Evolutionary conservation across 2,797 vertebrate genomes (phyloP), one percentile per base, ranked within the genome.

Genomic region (Lepilemur septentrionalis): DNA sequence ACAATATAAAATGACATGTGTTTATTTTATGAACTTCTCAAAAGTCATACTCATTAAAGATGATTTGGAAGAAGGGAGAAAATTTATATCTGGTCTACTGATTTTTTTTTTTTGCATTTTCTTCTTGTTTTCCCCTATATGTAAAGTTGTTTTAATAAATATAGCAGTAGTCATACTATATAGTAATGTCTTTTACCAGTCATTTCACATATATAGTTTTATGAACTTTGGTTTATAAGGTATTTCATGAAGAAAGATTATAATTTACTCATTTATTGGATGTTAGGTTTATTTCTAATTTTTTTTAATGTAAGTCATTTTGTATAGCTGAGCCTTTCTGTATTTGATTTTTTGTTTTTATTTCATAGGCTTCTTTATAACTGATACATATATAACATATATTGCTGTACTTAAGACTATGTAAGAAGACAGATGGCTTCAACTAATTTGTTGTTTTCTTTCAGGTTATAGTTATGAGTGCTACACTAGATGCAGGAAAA

Each of bases 401-500:
- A 10, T 81, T 38, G 35, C 55, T 41, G 2, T 72, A 30, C 52
- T 48, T 52, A 88, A 89, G 41, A 80, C 14, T 10, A 43, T 10
- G 0, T 85, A 84, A 91, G 28, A 84, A 63, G 30, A 17, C 30
- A 89, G 76, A 65, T 32, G 90, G 25, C 10, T 90, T 85, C 23
- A 82, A 67, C 25, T 87, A 89, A 94, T 81, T 83, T 69, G 59
- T 15, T 97, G 22, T 84, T 92, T 96, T 97, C 48, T 82, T 95
- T 17, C 98, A 99, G 99, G 99, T 99, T 96, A 99, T 99, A 91
- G 99, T 99, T 96, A 99, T 99, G 99, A 99, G 99, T 7, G 99
- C 99, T 94, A 99, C 99, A 43, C 98, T 99, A 73, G 99, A 99
- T 85, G 99, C 99, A 32, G 99, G 99, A 22, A 99, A 99, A 97